Evolutionary conservation across 2,113 vertebrate species (phyloP).

Genomic region (Trogon surrucura): DNA sequence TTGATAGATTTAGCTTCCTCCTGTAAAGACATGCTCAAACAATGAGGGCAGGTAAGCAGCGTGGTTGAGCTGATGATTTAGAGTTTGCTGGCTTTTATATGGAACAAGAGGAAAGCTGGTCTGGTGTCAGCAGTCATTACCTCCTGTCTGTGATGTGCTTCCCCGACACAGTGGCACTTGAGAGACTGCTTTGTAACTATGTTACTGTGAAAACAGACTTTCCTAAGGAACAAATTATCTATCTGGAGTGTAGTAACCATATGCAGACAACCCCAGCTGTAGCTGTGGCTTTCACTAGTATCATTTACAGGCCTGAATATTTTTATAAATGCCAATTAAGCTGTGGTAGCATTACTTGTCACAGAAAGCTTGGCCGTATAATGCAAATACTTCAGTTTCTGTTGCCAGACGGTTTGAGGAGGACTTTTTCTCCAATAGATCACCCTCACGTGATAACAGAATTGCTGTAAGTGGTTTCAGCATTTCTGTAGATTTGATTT

Average conservation of each 20-base stretch:
- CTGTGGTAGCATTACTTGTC: slow-evolving; percentile 29
- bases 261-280: slow-evolving; percentile 29
- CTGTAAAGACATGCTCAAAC: slow-evolving; percentile 45
- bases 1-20: slow-evolving; percentile 39
- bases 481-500: not conserved
- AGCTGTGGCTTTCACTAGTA: slow-evolving; percentile 56
- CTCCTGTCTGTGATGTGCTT: slow-evolving; percentile 46
- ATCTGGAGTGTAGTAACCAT: slow-evolving; percentile 31
- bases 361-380: not conserved
- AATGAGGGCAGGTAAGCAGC: slow-evolving; percentile 26
- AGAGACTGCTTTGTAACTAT: slow-evolving; percentile 43
- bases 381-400: slow-evolving; percentile 15
- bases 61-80: slow-evolving; percentile 42
- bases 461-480: not conserved
- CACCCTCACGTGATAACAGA: not conserved
- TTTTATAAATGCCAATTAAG: slow-evolving; percentile 40
- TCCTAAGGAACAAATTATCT: slow-evolving; percentile 45
- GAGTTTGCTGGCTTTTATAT: slow-evolving; percentile 55
- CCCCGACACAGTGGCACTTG: slow-evolving; percentile 30
- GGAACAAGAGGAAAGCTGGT: slow-evolving; percentile 36
- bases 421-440: not conserved
- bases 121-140: slow-evolving; percentile 55
- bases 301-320: slow-evolving; percentile 59
- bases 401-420: not conserved
- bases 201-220: slow-evolving; percentile 63